Evolutionary conservation across 2,113 vertebrate species (phyloP).

Genomic region (Cyrtonyx montezumae): DNA sequence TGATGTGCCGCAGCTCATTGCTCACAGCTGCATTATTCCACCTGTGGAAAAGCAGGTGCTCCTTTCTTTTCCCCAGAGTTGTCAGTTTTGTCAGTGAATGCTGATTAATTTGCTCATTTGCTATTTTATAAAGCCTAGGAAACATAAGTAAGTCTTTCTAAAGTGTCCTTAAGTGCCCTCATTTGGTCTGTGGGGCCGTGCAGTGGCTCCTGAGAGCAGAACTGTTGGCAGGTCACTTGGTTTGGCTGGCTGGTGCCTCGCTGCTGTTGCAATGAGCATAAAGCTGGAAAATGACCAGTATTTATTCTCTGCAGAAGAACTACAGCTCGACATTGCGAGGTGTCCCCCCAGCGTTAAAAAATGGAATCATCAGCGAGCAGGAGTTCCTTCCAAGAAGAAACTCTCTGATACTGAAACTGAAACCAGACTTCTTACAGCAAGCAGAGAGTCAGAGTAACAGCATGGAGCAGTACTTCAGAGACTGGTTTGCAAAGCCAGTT

Average conservation of each 20-base stretch:
- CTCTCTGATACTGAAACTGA: slow-evolving; percentile 84
- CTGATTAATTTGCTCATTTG: neutral
- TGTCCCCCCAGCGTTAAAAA: slow-evolving; percentile 78
- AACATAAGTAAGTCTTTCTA: neutral
- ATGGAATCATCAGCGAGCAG: slow-evolving; percentile 81
- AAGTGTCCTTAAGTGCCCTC: neutral
- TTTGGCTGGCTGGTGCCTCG: neutral
- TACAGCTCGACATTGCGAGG: slow-evolving; percentile 90
- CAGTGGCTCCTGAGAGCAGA: neutral
- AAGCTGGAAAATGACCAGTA: neutral
- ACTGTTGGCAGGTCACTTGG: neutral
- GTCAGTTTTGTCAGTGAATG: neutral
- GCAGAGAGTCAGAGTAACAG: slow-evolving; percentile 73
- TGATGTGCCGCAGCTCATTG: neutral
- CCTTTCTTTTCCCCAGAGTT: neutral
- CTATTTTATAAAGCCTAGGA: neutral
- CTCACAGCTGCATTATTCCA: neutral
- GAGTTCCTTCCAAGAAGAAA: slow-evolving; percentile 83
- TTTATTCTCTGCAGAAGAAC: slow-evolving; percentile 81
- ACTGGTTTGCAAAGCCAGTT: slow-evolving; percentile 86
- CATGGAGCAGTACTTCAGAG: slow-evolving; percentile 84
- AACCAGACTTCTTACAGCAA: slow-evolving; percentile 76
- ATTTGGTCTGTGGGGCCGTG: neutral
- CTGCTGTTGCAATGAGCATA: neutral
- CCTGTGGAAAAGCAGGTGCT: neutral